Evolutionary conservation across 2,113 vertebrate genomes (phyloP), one percentile per base, ranked within the genome.

Genomic region (Sphaerodactylus townsendi): DNA sequence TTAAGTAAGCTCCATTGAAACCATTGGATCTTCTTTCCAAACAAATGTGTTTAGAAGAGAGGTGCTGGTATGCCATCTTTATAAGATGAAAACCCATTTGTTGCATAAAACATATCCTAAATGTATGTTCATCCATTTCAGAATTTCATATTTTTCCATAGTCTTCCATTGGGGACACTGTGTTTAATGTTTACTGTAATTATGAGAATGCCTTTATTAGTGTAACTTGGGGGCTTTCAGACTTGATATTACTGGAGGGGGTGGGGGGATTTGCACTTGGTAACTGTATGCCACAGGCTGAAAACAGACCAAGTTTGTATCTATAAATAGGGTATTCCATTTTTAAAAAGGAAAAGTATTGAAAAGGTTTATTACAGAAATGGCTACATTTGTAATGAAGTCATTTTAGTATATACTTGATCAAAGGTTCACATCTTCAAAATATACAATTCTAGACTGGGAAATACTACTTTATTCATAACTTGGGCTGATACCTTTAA

Each of bases 1-100:
- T 66, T 65, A 70, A 50, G 78, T 59, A 59, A 78, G 68, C 62
- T 79, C 75, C 21, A 77, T 10, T 77, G 56, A 79, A 65, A 79
- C 44, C 15, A 62, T 5, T 66, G 76, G 35, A 78, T 64, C 46
- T 85, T 79, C 13, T 44, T 71, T 79, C 76, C 53, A 79, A 71
- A 35, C 44, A 83, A 50, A 77, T 77, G 53, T n/a, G n/a, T 59
- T 62, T 85, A 72, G 83, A 76, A 33, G 35, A 85, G 83, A 84
- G 90, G 77, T 83, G 90, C 79, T 83, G 88, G 91, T 88, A 88
- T 84, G 87, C 94, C 90, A 91, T 95, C 90, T 93, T 95, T 93
- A 90, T 95, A 94, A 96, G 92, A 92, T 95, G 92, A 95, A 88
- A 95, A 86, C 90, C 89, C 87, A 89, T 90, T 84, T 89, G 88